Evolutionary conservation across 2,113 vertebrate genomes (phyloP), one percentile per base, ranked within the genome.

Genomic region (Syngnathus typhle): DNA sequence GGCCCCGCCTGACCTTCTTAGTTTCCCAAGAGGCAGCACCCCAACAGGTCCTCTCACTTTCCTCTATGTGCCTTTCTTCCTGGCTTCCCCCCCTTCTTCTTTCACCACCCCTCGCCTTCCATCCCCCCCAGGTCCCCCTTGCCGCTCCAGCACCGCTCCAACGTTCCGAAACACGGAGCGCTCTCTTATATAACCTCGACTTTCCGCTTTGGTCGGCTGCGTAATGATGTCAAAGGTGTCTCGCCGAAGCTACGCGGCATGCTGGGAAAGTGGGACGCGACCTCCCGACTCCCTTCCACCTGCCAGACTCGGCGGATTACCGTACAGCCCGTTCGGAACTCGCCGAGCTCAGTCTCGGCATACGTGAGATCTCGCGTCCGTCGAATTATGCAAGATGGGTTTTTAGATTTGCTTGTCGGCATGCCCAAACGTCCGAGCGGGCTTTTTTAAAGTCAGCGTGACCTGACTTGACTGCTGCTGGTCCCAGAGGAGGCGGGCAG

Each of bases 101-200:
- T 69, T 46, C 56, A 7, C 49, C 62, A 19, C 49, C 41, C 23
- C 11, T 18, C 19, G 37, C 23, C 15, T 5, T 16, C 19, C 27
- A 21, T 21, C 37, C n/a, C 61, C 47, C 15, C 60, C 43, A 68
- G 18, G 52, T 75, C 71, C 82, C 71, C 63, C 5, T 51, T 65
- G 77, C 63, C 12, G 67, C 64, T 72, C 79, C 76, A 76, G 64
- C 60, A 37, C 55, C 32, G 70, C 11, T 74, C 67, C 69, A 82
- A 75, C 66, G 77, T 79, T 79, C 61, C 47, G 76, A 85, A 81
- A 84, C 73, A 69, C 71, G 52, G 72, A 75, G 80, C 74, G 74
- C 80, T 74, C 73, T 76, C 81, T 92, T 88, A 89, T 85, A 78
- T 90, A 91, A 91, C 82, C 71, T 56, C 84, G 81, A 85, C 82